phyloP scores from a whole-genome alignment of 2,113 vertebrate species.

The Sprattus sprattus region DNA sequence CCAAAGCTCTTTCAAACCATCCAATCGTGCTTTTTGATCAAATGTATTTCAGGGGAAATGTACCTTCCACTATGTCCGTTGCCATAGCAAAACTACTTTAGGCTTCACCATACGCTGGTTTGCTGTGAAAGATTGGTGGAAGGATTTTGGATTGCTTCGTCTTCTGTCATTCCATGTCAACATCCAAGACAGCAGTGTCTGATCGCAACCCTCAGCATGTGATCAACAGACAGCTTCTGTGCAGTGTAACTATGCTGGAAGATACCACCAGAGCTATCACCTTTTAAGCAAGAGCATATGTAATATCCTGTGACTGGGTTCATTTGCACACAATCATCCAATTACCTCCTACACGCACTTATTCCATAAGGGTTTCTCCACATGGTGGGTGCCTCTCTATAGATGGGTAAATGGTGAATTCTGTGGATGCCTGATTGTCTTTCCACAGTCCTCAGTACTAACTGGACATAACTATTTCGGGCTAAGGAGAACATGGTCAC shows the following conservation, averaged over 20 bases:
- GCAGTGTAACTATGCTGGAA: background rate
- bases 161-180: background rate
- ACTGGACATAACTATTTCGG: background rate
- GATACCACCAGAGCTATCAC: background rate
- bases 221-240: background rate
- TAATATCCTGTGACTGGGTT: background rate
- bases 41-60: background rate
- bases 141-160: background rate
- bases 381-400: background rate
- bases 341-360: background rate
- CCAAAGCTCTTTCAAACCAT: background rate
- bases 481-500: background rate
- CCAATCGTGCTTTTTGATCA: background rate
- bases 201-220: background rate
- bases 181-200: background rate
- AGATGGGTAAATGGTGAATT: background rate
- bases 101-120: background rate
- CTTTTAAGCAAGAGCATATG: conserved; percentile 9
- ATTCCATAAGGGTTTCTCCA: background rate
- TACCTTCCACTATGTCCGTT: background rate
- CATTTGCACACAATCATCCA: background rate
- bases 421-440: background rate
- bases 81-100: conserved; percentile 1
- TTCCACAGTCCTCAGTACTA: background rate
- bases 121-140: background rate